phyloP scores from a whole-genome alignment of 2,797 vertebrate genomes.

The Acomys russatus region DNA sequence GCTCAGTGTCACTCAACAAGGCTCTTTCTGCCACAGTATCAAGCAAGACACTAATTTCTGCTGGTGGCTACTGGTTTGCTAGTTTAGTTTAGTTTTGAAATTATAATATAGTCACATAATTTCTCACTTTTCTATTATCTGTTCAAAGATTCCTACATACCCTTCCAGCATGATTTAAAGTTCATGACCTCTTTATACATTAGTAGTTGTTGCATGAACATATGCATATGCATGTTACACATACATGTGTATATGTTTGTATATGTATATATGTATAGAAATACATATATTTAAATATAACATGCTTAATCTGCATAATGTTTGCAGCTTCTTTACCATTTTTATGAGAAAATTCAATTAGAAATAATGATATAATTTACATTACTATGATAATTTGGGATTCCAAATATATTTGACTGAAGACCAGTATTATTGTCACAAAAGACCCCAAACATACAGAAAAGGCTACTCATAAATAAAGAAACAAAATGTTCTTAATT shows the following conservation, averaged over 20 bases:
- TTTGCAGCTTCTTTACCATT: background rate
- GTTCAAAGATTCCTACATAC: no score
- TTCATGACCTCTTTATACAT: background rate
- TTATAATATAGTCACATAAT: background rate
- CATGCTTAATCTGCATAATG: background rate
- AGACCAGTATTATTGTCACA: background rate
- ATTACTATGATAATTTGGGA: background rate
- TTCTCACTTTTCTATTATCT: background rate
- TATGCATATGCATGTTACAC: background rate
- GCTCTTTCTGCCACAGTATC: background rate
- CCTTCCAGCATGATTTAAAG: background rate
- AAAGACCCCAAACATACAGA: background rate
- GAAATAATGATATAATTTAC: background rate
- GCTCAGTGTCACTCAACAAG: conserved; percentile 19
- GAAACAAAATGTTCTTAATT: conserved; percentile 6
- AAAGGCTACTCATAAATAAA: background rate
- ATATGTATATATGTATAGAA: no score
- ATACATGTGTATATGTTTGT: background rate
- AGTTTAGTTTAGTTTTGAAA: background rate
- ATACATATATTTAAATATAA: background rate
- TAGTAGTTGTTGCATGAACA: background rate
- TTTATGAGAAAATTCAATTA: background rate
- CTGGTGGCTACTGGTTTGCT: background rate
- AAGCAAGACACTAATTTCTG: background rate
- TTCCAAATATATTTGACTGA: background rate